Evolutionary conservation across 2,797 vertebrate species (phyloP).

Genomic region (Hyperoplus lanceolatus): DNA sequence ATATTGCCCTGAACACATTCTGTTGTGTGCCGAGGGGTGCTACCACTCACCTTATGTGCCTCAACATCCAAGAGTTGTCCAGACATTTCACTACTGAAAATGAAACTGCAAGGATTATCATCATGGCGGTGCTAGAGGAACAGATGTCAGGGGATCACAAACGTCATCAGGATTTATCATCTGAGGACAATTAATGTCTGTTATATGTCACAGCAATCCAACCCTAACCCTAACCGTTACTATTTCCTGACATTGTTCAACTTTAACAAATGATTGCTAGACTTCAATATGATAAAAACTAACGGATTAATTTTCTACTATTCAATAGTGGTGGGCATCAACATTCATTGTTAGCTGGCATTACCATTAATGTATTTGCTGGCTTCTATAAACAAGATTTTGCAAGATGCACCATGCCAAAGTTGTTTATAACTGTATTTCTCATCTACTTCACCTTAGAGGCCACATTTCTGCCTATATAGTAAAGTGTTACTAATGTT

Average conservation of each 20-base stretch:
- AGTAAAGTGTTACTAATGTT: conserved; percentile 3
- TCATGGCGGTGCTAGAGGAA: neutral
- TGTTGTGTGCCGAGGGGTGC: no score
- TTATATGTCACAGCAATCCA: neutral
- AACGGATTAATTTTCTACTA: neutral
- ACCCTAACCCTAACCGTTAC: no score
- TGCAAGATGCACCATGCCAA: neutral
- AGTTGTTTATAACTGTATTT: neutral
- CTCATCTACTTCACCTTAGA: neutral
- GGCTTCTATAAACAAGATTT: neutral
- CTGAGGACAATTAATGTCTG: neutral
- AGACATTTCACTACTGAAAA: neutral
- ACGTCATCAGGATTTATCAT: neutral
- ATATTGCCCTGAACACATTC: no score
- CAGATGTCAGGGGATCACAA: neutral
- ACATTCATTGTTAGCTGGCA: neutral
- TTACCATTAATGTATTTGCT: neutral
- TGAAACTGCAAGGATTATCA: no score
- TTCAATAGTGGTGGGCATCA: neutral
- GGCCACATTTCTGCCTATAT: neutral
- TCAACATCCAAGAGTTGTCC: neutral
- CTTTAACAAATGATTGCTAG: neutral
- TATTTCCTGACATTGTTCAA: neutral
- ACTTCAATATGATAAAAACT: neutral
- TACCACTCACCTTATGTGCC: no score